Evolutionary conservation across 2,888 invertebrate genomes (phyloP), one percentile per base, ranked within the genome.

Genomic region (Lycophotia porphyrea): DNA sequence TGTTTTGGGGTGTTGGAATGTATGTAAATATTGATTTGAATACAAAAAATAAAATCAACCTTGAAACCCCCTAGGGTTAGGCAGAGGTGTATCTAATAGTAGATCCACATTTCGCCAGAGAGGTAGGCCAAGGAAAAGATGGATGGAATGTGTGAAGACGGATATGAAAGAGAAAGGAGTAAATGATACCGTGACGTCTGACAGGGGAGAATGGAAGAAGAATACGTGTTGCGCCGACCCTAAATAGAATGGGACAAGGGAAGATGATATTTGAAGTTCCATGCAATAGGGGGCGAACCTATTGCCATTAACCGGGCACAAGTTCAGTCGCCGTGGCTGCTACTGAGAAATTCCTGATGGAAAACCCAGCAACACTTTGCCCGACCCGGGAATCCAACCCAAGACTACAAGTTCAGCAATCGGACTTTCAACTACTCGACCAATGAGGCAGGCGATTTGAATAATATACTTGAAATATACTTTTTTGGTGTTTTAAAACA

Each of bases 21-120:
- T 71, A 74, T 76, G 72, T 73, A 15, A 31, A 15, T 80, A 55
- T 69, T 60, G 69, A 80, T 81, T 67, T 64, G 61, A 63, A n/a
- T 39, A 39, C 15, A 36, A 4, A 36, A 39, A 15, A 61, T 11
- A 11, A 13, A 11, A n/a, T n/a, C 0, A 63, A 18, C 9, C 2
- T 21, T 58, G 8, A 31, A 8, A 18, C 9, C 31, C 9, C 18
- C 1, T 18, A 21, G 31, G 18, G 1, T 58, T 9, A 58, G 31
- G 1, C 9, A 31, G 31, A 31, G 18, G 31, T 31, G 31, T 55
- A 7, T 18, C 27, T 27, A 31, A 27, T 27, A 27, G 27, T 58
- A 58, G 21, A 21, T 21, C 1, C 31, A 4, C 0, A 4, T 31
- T 21, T 31, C 18, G 9, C 8, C 31, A 31, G 31, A n/a, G n/a